Evolutionary conservation across 2,888 invertebrate species (phyloP).

Genomic region (Pinctada fucata): DNA sequence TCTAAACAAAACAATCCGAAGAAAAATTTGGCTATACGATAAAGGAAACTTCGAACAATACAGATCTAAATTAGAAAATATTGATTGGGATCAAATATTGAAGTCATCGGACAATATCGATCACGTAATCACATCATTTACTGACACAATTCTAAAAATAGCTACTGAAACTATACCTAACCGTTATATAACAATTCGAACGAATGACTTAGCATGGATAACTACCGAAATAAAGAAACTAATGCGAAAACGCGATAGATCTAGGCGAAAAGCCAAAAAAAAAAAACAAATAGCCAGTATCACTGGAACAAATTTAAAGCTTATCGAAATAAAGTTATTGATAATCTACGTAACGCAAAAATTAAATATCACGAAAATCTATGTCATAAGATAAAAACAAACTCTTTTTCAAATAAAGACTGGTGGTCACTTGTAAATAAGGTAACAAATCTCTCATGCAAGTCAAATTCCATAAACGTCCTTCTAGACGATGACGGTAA

Average conservation of each 20-base stretch:
- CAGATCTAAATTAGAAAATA: not conserved
- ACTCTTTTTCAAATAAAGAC: not conserved
- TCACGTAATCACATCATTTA: not conserved
- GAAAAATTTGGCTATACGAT: conserved; percentile 21
- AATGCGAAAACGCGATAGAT: conserved; percentile 1
- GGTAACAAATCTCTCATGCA: not conserved
- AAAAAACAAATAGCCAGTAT: not conserved
- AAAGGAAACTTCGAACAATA: not conserved
- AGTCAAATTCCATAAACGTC: not conserved
- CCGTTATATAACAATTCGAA: conserved; percentile 2
- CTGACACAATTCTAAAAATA: not conserved
- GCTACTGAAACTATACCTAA: conserved; percentile 5
- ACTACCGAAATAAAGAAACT: not conserved
- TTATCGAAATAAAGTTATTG: not conserved
- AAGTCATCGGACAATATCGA: not conserved
- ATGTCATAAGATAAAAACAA: not conserved
- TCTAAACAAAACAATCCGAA: not conserved
- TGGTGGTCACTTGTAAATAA: conserved; percentile 14
- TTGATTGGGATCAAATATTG: conserved; percentile 8
- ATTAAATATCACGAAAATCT: conserved; percentile 1
- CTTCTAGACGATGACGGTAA: not conserved
- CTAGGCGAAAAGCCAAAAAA: not conserved
- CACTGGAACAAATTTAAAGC: not conserved
- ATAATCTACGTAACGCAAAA: not conserved
- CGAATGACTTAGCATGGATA: not conserved